Evolutionary conservation across 2,113 vertebrate genomes (phyloP), one percentile per base, ranked within the genome.

Genomic region (Corvus hawaiiensis): DNA sequence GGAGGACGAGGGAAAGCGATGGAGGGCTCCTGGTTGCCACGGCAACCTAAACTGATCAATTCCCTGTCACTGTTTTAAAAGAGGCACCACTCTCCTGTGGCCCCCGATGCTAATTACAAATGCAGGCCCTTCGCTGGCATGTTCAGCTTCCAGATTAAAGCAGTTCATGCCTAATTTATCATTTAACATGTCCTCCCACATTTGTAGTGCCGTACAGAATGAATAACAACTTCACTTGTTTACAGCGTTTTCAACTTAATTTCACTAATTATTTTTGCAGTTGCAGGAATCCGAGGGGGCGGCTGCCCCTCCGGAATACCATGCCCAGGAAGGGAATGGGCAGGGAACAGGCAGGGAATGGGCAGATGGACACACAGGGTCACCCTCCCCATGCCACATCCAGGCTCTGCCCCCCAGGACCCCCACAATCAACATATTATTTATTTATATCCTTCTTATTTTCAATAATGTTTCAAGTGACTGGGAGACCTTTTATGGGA

Each of bases 1-100:
- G 93, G 87, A 93, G 80, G 96, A 94, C 30, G 72, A 69, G 96
- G 68, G 92, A 91, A 97, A 97, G 93, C 68, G 92, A 97, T 90
- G 92, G 88, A 97, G 97, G 95, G 93, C 95, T 97, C 96, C 96
- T 80, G 97, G 98, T 98, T 98, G 95, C 98, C 96, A 98, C 80
- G 88, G 97, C 97, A 98, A 98, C 98, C 93, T 96, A 98, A 98
- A 98, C 97, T 98, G 98, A 98, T 98, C 98, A 98, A 98, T 99
- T 98, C 98, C 97, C 98, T 98, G 97, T 98, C 98, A 98, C 96
- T 97, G 94, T 98, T 98, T 97, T 97, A 97, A 98, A 97, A 97
- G 96, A 98, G 95, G 94, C 96, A 95, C 95, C 96, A 91, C 96
- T 98, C 97, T 98, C 97, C 97, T 97, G 96, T 97, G 97, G 97